A percentile compares a stretch with the other conserved stretches of the same genome.
Evolutionary conservation across 2,113 vertebrate genomes (phyloP).

Genomic region (Vicugna pacos): DNA sequence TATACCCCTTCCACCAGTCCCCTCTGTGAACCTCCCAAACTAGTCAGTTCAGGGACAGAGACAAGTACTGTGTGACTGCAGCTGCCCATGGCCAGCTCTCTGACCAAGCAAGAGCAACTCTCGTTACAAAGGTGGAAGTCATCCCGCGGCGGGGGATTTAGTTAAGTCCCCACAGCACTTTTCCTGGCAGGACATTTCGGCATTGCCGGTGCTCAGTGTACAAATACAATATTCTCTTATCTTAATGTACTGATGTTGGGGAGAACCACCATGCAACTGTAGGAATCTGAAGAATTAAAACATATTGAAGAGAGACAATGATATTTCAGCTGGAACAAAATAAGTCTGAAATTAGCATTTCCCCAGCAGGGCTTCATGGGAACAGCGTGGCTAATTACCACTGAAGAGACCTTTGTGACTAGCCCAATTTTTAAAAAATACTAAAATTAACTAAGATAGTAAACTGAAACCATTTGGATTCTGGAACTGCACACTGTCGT

Average conservation of each 20-base stretch:
- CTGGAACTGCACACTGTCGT: not conserved
- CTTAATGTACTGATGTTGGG: not conserved
- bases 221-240: not conserved
- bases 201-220: not conserved
- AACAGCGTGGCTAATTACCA: constrained; percentile 41
- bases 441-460: not conserved
- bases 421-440: not conserved
- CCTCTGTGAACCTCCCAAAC: not conserved
- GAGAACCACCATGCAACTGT: not conserved
- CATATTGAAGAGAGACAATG: not conserved
- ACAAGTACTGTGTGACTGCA: not conserved
- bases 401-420: constrained; percentile 11
- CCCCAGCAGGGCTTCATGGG: not conserved
- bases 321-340: not conserved
- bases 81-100: not conserved
- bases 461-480: constrained; percentile 40
- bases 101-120: not conserved
- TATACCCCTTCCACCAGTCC: not conserved
- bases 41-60: not conserved
- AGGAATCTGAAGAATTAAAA: constrained; percentile 2
- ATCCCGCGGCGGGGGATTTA: not conserved
- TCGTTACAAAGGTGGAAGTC: not conserved
- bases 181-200: not conserved
- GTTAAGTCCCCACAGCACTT: not conserved
- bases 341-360: not conserved